Percentiles rank a stretch among this genome's conserved stretches.
Conservation (phyloP, 1,140 invertebrate genomes). For the Maniola jurtina region DNA sequence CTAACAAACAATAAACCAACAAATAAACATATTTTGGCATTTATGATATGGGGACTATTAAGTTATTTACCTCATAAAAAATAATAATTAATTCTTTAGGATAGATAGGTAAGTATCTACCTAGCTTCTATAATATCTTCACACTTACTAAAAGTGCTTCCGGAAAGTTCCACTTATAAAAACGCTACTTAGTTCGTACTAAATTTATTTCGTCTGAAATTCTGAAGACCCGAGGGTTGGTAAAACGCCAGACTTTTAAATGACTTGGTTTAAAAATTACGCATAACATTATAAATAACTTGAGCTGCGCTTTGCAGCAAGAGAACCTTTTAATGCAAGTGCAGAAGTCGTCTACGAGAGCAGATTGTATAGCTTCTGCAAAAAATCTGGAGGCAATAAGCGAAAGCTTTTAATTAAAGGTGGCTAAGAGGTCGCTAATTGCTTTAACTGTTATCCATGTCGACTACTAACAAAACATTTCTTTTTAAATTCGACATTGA, state of each 20-base stretch:
- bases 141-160: not conserved
- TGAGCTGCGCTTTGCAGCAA: slow-evolving; percentile 2
- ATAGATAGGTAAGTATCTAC: no score
- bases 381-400: slow-evolving; percentile 2
- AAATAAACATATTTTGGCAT: no score
- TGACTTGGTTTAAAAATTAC: slow-evolving; percentile 11
- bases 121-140: not conserved
- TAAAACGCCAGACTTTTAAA: slow-evolving; percentile 15
- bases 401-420: slow-evolving; percentile 12
- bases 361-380: not conserved
- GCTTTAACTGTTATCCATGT: not conserved
- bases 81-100: not conserved
- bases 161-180: not conserved
- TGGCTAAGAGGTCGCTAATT: slow-evolving; percentile 4
- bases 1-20: no score
- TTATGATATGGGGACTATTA: no score
- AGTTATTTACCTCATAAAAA: not conserved
- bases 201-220: slow-evolving; percentile 8
- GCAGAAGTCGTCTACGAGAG: not conserved
- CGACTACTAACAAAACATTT: not conserved
- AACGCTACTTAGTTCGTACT: not conserved
- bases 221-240: slow-evolving; percentile 9
- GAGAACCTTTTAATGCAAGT: slow-evolving; percentile 12
- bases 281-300: slow-evolving; percentile 13
- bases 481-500: not conserved